Conservation (phyloP, 30 jellyfish, hydroid and myxozoan species). For the Aurelia aurita region DNA sequence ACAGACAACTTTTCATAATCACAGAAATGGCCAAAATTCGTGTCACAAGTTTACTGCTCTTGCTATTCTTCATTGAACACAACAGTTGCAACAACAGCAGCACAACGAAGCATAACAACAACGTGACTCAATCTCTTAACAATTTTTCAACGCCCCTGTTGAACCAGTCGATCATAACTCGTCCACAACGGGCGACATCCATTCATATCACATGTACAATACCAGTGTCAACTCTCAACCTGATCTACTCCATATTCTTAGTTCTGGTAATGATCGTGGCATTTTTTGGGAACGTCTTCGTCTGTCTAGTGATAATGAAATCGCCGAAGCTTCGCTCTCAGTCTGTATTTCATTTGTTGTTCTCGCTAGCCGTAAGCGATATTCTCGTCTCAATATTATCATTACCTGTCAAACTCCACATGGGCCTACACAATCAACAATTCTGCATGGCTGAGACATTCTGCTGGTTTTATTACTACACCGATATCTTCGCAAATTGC, state of each 20-base stretch:
- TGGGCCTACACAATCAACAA: constrained; percentile 65
- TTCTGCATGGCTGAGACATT: constrained; percentile 57
- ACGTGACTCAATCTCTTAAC: background rate
- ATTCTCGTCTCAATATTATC: constrained; percentile 58
- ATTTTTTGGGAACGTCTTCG: constrained; percentile 75
- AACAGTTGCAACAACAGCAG: background rate
- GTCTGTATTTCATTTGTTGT: constrained; percentile 60
- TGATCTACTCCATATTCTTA: constrained; percentile 36
- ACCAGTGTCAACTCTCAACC: constrained; percentile 42
- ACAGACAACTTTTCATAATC: too few species aligned
- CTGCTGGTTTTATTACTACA: constrained; percentile 54
- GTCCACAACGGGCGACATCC: background rate
- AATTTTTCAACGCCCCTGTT: background rate
- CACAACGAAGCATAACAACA: background rate
- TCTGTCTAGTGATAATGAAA: constrained; percentile 48
- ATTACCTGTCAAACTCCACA: constrained; percentile 63
- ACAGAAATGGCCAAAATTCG: background rate
- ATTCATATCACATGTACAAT: background rate
- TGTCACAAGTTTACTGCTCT: background rate
- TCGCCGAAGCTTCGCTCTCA: constrained; percentile 71
- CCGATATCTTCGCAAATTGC: constrained; percentile 75
- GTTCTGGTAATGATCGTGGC: constrained; percentile 64
- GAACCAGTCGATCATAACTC: background rate
- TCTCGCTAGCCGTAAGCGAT: constrained; percentile 83
- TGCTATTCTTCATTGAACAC: background rate